These are phyloP conservation scores for Caenorhabditis elegans DNA, from an alignment of 1,140 invertebrate genomes.

Conservation along the genomic window DNA sequence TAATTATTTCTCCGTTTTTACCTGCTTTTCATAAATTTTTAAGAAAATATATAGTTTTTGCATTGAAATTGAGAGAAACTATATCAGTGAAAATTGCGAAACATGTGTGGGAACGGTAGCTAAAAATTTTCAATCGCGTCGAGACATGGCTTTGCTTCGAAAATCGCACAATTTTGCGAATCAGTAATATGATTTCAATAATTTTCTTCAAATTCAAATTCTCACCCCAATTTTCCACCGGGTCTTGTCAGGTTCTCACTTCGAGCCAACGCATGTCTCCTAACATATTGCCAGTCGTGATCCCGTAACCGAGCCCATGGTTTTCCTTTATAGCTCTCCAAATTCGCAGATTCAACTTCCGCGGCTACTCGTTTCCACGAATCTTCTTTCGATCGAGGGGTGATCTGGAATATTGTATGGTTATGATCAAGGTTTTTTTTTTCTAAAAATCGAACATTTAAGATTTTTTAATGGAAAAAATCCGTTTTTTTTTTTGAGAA, in stretches of 20 bases:
- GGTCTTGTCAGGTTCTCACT: not conserved
- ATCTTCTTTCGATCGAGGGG: conserved; percentile 25
- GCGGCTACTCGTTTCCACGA: conserved; percentile 18
- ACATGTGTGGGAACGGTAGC: no score
- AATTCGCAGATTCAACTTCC: conserved; percentile 5
- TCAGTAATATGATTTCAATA: not conserved
- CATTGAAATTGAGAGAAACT: no score
- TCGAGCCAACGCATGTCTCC: conserved; percentile 8
- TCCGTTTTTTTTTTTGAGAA: no score
- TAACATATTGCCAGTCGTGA: conserved; percentile 27
- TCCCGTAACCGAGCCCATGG: conserved; percentile 24
- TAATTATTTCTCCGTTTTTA: no score
- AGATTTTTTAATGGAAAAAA: no score
- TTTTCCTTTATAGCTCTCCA: conserved; percentile 19
- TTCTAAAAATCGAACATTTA: not conserved
- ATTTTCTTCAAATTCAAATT: no score
- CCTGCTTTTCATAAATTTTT: no score
- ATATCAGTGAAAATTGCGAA: no score
- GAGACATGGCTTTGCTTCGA: no score
- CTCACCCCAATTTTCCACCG: conserved; percentile 8
- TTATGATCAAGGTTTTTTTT: not conserved
- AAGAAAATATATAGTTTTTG: no score
- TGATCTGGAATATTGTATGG: not conserved
- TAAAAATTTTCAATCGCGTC: no score
- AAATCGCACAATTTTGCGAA: not conserved